A percentile compares a stretch with the other conserved stretches of the same genome.
These are phyloP conservation scores for Ploceus nigricollis DNA, from an alignment of 2,113 vertebrate species.

Conservation along the genomic window DNA sequence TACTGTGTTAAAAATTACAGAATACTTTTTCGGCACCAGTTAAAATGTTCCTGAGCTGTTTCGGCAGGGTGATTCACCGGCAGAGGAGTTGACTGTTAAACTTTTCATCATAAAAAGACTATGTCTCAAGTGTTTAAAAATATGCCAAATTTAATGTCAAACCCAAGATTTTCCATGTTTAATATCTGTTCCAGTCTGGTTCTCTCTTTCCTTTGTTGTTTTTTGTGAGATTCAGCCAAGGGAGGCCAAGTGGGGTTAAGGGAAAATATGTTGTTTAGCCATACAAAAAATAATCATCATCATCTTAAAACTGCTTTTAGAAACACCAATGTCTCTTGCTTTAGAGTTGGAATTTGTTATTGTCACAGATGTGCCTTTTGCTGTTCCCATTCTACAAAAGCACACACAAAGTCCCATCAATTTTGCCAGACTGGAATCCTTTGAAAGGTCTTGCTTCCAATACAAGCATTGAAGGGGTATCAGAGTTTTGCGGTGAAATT, in stretches of 20 bases:
- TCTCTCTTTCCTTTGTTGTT: slow-evolving; percentile 27
- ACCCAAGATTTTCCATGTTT: neutral
- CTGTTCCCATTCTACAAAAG: neutral
- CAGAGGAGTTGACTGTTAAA: neutral
- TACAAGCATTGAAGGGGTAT: accelerated
- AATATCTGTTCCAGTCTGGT: slow-evolving; percentile 2
- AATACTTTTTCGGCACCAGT: neutral
- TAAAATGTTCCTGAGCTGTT: neutral
- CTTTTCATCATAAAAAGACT: neutral
- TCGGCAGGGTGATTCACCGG: neutral
- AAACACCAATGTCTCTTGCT: neutral
- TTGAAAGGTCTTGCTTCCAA: neutral
- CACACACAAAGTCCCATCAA: neutral
- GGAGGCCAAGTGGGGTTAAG: slow-evolving; percentile 46
- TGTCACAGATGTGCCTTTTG: neutral
- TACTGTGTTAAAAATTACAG: neutral
- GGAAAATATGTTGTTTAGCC: slow-evolving; percentile 59
- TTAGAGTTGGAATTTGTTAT: neutral
- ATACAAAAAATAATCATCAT: slow-evolving; percentile 43
- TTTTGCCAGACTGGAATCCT: neutral
- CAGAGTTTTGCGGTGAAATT: neutral
- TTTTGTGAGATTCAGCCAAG: slow-evolving; percentile 37
- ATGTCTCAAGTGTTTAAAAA: neutral
- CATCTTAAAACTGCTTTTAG: slow-evolving; percentile 4
- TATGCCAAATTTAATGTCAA: neutral